A percentile compares a stretch with the other conserved stretches of the same genome.
Evolutionary conservation across 2,888 invertebrate genomes (phyloP).

Genomic region (Morinoia aosen): DNA sequence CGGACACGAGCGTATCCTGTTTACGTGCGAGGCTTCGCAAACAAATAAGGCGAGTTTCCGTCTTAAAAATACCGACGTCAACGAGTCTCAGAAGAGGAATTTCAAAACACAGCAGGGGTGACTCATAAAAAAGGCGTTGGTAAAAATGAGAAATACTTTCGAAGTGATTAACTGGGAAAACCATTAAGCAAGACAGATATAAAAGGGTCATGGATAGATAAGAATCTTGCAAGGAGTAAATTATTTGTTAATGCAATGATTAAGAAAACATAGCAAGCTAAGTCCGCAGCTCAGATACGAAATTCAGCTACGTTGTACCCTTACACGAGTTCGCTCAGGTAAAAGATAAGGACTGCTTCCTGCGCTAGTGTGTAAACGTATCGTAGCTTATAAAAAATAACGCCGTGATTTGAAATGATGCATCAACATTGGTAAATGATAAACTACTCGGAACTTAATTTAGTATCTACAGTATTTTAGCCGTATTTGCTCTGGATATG

Average conservation of each 20-base stretch:
- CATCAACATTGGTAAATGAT: too few species aligned
- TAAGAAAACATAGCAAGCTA: too few species aligned
- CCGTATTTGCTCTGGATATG: too few species aligned
- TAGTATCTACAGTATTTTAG: too few species aligned
- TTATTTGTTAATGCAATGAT: not conserved
- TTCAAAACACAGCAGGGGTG: not conserved
- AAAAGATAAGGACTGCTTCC: too few species aligned
- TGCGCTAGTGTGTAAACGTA: too few species aligned
- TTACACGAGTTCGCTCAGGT: too few species aligned
- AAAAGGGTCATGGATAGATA: not conserved
- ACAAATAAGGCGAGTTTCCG: slow-evolving; percentile 45
- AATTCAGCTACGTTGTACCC: too few species aligned
- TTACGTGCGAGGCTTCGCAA: not conserved
- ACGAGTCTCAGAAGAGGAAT: not conserved
- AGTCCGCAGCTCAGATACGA: too few species aligned
- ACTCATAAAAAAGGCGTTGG: not conserved
- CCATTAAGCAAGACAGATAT: not conserved
- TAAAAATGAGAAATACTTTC: not conserved
- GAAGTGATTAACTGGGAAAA: not conserved
- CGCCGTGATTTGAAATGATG: too few species aligned
- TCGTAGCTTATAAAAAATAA: too few species aligned
- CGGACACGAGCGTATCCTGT: slow-evolving; percentile 16
- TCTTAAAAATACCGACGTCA: not conserved
- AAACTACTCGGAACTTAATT: too few species aligned
- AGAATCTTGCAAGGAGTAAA: not conserved